Evolutionary conservation across 1,140 invertebrate species (phyloP).

Genomic region (Sminthurinus signatus): DNA sequence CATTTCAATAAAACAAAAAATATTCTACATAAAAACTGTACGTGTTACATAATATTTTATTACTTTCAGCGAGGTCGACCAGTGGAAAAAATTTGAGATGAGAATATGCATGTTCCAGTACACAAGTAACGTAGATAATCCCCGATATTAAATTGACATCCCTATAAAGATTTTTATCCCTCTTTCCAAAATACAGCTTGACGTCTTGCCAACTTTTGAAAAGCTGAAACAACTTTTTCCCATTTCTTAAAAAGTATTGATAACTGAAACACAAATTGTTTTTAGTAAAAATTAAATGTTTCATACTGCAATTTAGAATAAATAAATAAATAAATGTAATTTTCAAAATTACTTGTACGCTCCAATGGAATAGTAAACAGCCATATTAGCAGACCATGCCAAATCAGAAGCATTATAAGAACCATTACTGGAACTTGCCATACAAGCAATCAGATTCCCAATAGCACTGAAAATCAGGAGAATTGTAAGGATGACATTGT

Average conservation of each 20-base stretch:
- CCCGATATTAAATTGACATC: constrained; percentile 27
- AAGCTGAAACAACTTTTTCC: constrained; percentile 8
- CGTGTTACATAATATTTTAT: not conserved
- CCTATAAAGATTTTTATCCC: constrained; percentile 13
- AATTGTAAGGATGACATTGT: not conserved
- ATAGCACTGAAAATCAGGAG: not conserved
- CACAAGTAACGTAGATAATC: constrained; percentile 20
- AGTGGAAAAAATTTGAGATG: constrained; percentile 11
- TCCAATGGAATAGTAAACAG: constrained; percentile 5
- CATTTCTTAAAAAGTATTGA: constrained; percentile 10
- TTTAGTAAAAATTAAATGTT: not conserved
- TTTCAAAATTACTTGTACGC: constrained; percentile 2
- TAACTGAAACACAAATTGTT: constrained; percentile 20
- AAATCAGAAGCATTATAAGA: not conserved
- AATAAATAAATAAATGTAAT: not conserved
- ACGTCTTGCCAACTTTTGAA: no score
- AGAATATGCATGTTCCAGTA: constrained; percentile 29
- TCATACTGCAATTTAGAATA: not conserved
- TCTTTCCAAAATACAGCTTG: constrained; percentile 8
- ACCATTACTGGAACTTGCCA: not conserved
- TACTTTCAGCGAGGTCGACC: constrained; percentile 1
- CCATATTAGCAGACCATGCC: constrained; percentile 4
- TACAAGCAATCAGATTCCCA: not conserved
- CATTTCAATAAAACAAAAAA: not conserved
- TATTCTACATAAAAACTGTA: not conserved